Conservation (phyloP, 2,888 invertebrate species). For the Meteorus colon region DNA sequence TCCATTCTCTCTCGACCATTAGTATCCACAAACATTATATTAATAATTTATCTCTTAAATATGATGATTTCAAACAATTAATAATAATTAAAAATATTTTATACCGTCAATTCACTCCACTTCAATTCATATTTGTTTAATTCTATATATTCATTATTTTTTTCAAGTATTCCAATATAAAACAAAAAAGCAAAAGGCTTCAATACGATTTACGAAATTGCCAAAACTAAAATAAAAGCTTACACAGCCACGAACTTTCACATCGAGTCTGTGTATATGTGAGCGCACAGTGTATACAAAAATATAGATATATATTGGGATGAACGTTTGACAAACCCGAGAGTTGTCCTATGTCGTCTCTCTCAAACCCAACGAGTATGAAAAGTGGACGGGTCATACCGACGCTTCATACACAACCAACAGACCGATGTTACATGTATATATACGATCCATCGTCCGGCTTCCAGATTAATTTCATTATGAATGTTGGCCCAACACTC, state of each 20-base stretch:
- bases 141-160: too few species aligned
- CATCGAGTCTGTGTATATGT: background rate
- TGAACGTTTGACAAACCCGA: constrained; percentile 33
- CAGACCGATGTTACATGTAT: constrained; percentile 34
- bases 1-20: constrained; percentile 2
- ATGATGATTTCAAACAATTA: background rate
- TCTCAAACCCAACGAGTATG: constrained; percentile 14
- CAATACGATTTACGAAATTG: constrained; percentile 26
- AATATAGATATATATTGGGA: constrained; percentile 14
- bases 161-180: background rate
- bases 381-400: constrained; percentile 23
- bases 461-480: constrained; percentile 72
- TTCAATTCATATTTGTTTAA: background rate
- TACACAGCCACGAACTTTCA: constrained; percentile 15
- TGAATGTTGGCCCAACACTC: constrained; percentile 73
- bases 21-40: constrained; percentile 3
- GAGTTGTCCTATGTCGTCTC: constrained; percentile 15
- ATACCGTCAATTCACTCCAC: background rate
- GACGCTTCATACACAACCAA: constrained; percentile 5
- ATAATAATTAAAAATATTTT: background rate
- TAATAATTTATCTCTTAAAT: background rate
- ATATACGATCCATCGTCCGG: constrained; percentile 50
- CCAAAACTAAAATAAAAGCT: constrained; percentile 25
- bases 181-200: background rate
- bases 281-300: background rate